phyloP scores from a whole-genome alignment of 2,888 invertebrate genomes.

The Amphipoea lucens region DNA sequence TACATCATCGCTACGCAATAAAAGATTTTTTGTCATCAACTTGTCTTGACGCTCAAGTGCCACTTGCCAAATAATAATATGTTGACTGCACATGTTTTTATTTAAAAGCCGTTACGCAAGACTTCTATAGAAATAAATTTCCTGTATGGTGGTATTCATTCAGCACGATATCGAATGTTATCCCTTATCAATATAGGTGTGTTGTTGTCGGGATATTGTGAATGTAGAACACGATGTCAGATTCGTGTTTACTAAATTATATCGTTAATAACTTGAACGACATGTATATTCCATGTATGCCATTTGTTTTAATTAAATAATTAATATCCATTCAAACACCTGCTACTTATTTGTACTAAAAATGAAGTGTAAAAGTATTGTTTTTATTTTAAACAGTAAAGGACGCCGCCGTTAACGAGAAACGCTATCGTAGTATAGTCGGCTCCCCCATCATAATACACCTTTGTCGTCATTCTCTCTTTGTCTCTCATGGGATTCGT shows the following conservation, averaged over 20 bases:
- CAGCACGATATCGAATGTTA: conserved; percentile 7
- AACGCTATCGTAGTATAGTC: conserved; percentile 67
- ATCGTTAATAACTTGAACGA: not conserved
- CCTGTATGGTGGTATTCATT: conserved; percentile 5
- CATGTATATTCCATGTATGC: conserved; percentile 13
- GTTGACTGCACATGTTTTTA: conserved; percentile 33
- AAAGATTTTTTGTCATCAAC: conserved; percentile 74
- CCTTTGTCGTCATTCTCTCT: conserved; percentile 77
- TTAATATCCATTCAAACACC: conserved; percentile 9
- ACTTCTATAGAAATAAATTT: not conserved
- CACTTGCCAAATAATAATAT: conserved; percentile 38
- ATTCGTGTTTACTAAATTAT: conserved; percentile 15
- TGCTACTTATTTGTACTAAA: not conserved
- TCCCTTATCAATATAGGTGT: conserved; percentile 29
- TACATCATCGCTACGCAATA: conserved; percentile 77
- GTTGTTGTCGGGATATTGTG: conserved; percentile 15
- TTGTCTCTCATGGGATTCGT: conserved; percentile 69
- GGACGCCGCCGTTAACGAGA: conserved; percentile 52
- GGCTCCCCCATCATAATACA: conserved; percentile 74
- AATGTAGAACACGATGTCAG: conserved; percentile 15
- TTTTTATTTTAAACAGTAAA: conserved; percentile 58
- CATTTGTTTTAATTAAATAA: not conserved
- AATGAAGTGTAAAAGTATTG: conserved; percentile 28
- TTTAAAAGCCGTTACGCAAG: conserved; percentile 30
- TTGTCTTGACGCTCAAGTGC: conserved; percentile 74